Evolutionary conservation across 1,140 invertebrate genomes (phyloP), one percentile per base, ranked within the genome.

Genomic region (Augochlora pura): DNA sequence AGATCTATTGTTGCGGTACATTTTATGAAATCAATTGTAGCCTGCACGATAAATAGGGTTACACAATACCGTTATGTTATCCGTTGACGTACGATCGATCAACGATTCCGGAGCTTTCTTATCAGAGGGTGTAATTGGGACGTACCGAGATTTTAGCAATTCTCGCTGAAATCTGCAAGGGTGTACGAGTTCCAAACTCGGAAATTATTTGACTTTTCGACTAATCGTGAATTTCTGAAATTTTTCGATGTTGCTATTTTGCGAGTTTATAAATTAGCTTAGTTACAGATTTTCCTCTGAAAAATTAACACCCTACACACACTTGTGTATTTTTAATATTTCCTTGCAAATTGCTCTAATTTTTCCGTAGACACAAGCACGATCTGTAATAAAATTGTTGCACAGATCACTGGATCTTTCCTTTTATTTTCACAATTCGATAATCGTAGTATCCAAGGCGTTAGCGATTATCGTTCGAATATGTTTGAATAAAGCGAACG

Each of bases 331-430:
- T 18, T 16, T 18, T 18, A 52, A 16, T 18, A 9, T 57, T 57
- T n/a, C 21, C 9, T 18, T 5, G 16, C 16, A 54, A 32, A 32
- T 9, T 3, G 27, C 12, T 27, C 25, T 14, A 63, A 63, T 63
- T 18, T 38, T 5, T 2, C 25, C 1, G 5, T 25, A n/a, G 8
- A 67, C 12, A 23, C 10, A 25, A 64, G n/a, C 18, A 32, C 60
- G 60, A 72, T 72, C 68, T 78, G 76, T 78, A 72, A 72, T 71
- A 54, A 46, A 65, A 78, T 78, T 64, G 38, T 78, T 72, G 68
- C 69, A 72, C 76, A 72, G 60, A 65, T 72, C 60, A 57, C 27
- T 21, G 12, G 46, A 57, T 78, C 16, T 57, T 39, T 21, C 1
- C 2, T 10, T 14, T 64, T 0, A 52, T 16, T 59, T 67, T 1